Evolutionary conservation across 92 coral and sea anemone genomes (phyloP), one percentile per base, ranked within the genome.

Genomic region (Pocillopora meandrina): DNA sequence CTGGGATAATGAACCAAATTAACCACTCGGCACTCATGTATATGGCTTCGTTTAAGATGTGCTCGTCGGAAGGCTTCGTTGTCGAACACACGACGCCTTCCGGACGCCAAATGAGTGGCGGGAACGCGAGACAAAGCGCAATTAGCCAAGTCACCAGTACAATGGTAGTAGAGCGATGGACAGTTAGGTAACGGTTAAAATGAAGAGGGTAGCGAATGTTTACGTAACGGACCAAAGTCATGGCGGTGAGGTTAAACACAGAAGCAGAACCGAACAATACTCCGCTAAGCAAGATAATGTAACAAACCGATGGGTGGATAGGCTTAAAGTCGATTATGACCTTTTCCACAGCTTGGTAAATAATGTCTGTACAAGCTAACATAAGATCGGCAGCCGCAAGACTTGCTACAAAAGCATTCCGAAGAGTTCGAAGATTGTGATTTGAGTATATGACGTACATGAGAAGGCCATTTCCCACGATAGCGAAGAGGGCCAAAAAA

Each of bases 21-120:
- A 92, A 26, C 95, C 95, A 92, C 65, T 92, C 95, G 10, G 91
- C 86, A 14, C 81, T 83, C 93, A 92, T 92, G 86, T 92, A 92
- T 9, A 91, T 60, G 21, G 85, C 82, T 77, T 92, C 95, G 83
- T 87, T 66, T 63, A 90, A 65, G 20, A 92, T 61, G 66, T 92
- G 95, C 16, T 87, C 79, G n/a, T 64, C 89, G 1, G 95, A 92
- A 2, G 93, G 93, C 18, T 72, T 90, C 21, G 95, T 90, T 0
- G 91, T 90, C 61, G 72, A 84, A 83, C 95, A 92, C 10, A 92
- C 95, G 10, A 92, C 91, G 31, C 77, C 84, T 2, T 82, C 90
- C 2, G 95, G 95, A 31, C 95, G 89, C 95, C 95, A 92, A 6
- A 92, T 35, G 65, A 92, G 76, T 9, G 95, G 95, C 12, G 95